Base-by-base conservation (phyloP, 2,888 invertebrate genomes). In the Dolichomitus sp. region DNA sequence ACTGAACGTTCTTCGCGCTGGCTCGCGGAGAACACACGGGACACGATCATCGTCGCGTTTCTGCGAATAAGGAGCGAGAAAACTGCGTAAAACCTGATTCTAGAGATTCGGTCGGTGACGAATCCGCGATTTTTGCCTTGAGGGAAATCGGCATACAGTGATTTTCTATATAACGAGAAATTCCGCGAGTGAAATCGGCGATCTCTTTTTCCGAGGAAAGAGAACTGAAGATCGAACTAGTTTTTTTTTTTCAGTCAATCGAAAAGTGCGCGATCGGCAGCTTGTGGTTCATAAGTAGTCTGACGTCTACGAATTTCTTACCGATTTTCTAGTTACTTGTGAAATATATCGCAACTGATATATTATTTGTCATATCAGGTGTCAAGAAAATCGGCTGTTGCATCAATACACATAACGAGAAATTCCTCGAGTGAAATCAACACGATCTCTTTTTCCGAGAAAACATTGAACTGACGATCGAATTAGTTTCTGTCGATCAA, bases 1-100 rank as follows among this genome's bases (percentile, higher is more conserved):
- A 48, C 48, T 68, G 72, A n/a, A 68, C 52, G 78, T 76, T 85
- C 69, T 63, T 61, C 52, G 27, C 33, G 59, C 52, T 11, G 45
- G 45, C 57, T 72, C 66, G 66, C 57, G 48, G 42, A 54, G 54
- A 69, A 65, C 61, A 68, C 52, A 23, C 40, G 59, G 19, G 23
- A 50, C 45, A 23, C n/a, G 19, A 14, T 11, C 52, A 42, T 52
- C 74, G 72, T 50, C 17, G 59, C 45, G 61, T 17, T 63, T 65
- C 27, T 23, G 27, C 42, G 14, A 19, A 65, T 65, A 42, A 65
- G 65, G 65, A 65, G n/a, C 27, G 19, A 42, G 42, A 63, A 23
- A 63, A 42, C 4, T 42, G 6, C 12, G 1, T 37, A 37, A 59
- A 17, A 59, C 37, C 37, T 30, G 42, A 14, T 14, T 17, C 12